Evolutionary conservation across 1,140 invertebrate genomes (phyloP), one percentile per base, ranked within the genome.

Genomic region (Danaus plexippus): DNA sequence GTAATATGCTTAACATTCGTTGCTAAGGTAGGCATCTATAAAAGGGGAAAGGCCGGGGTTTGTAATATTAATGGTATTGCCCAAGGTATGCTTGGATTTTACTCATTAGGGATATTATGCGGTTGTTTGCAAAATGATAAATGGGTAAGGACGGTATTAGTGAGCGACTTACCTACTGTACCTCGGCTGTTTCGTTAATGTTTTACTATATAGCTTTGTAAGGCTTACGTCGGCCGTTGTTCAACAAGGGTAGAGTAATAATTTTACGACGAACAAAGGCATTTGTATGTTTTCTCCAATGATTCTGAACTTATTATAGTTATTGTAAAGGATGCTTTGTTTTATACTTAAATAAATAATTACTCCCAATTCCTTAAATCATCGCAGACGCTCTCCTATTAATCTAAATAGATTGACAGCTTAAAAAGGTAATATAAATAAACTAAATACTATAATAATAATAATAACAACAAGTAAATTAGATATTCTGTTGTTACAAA

Each of bases 21-120:
- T 52, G 52, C 48, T 47, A 57, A 54, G 55, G 66, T 73, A 71
- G 63, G 67, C 71, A 75, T 77, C 64, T 73, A 63, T 63, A 67
- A 73, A 32, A 74, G 67, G 70, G 75, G 71, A 66, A 68, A 68
- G 63, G 61, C 61, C 66, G 59, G 75, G 67, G 67, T 67, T 73
- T 69, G 77, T 76, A 77, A 81, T 80, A 85, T 83, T 83, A 83
- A 85, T 83, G 82, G 74, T 74, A 80, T 75, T 73, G 73, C 72
- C 76, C 67, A 76, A 83, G 80, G 77, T 80, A 85, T 85, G 80
- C 76, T 75, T 76, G 82, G 82, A 83, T 85, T 85, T 80, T 85
- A 83, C 80, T 83, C 82, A 85, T 85, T 85, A 82, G 71, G 74
- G 79, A 80, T 85, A 77, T 85, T 83, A 83, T 77, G 74, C 66